These are phyloP conservation scores for Protophormia terraenovae DNA, from an alignment of 2,888 invertebrate species.

Conservation along the genomic window DNA sequence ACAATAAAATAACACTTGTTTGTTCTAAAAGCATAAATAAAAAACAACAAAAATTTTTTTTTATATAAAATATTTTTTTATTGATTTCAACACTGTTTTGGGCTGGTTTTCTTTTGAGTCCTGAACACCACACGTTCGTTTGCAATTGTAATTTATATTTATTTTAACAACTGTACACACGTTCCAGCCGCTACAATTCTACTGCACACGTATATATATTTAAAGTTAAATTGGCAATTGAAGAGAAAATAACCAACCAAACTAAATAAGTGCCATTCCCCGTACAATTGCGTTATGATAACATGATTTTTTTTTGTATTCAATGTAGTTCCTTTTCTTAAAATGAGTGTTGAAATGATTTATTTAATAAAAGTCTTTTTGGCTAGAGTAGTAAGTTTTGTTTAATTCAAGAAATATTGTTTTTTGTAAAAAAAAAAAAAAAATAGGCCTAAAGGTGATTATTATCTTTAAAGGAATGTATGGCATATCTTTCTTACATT, in stretches of 20 bases:
- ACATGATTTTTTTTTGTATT: background rate
- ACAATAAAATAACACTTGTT: too few relatives aligned
- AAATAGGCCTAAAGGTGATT: slow-evolving; percentile 28
- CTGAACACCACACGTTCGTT: slow-evolving; percentile 7
- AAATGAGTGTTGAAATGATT: slow-evolving; percentile 52
- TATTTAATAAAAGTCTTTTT: slow-evolving; percentile 36
- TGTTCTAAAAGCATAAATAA: background rate
- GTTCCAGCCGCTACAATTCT: background rate
- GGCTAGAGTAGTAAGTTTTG: slow-evolving; percentile 6
- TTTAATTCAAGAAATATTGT: background rate
- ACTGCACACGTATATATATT: slow-evolving; percentile 33
- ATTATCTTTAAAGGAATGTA: slow-evolving; percentile 13
- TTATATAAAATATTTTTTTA: background rate
- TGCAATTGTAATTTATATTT: slow-evolving; percentile 59
- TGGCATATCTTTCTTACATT: background rate
- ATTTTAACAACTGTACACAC: slow-evolving; percentile 55
- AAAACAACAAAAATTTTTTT: background rate
- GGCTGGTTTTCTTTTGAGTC: background rate
- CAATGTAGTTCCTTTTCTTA: background rate
- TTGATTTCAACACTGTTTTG: slow-evolving; percentile 46
- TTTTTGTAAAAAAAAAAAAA: too few relatives aligned
- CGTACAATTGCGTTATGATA: slow-evolving; percentile 19
- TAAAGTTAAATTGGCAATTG: slow-evolving; percentile 47
- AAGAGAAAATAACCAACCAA: too few relatives aligned
- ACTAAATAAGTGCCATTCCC: slow-evolving; percentile 20